phyloP scores from a whole-genome alignment of 2,888 invertebrate genomes.

The Ectemnius cavifrons region DNA sequence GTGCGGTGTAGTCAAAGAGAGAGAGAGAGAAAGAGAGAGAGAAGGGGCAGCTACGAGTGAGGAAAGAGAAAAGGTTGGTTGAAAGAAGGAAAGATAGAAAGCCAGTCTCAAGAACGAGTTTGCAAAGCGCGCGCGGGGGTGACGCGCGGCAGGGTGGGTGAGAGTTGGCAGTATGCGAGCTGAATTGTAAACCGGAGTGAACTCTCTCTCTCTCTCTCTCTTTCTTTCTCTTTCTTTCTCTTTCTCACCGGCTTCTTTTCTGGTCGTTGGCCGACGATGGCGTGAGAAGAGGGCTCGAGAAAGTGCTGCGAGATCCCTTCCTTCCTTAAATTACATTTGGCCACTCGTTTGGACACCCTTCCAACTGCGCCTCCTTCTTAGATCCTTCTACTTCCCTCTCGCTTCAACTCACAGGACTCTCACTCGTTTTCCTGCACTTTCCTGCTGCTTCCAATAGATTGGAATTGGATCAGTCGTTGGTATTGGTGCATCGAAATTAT shows the following conservation, averaged over 20 bases:
- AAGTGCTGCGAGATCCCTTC: conserved; percentile 60
- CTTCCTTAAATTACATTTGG: conserved; percentile 76
- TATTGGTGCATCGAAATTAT: no score
- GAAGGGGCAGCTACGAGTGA: not conserved
- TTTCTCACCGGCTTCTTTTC: conserved; percentile 60
- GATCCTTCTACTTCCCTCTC: conserved; percentile 3
- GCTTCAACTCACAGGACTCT: not conserved
- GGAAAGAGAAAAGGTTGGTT: not conserved
- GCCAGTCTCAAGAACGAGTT: conserved; percentile 4
- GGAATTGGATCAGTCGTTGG: no score
- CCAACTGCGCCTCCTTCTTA: conserved; percentile 23
- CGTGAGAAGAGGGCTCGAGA: conserved; percentile 23
- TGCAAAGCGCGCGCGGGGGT: not conserved
- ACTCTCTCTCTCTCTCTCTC: conserved; percentile 55
- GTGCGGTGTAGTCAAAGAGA: no score
- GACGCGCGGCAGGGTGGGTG: conserved; percentile 27
- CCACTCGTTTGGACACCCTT: conserved; percentile 71
- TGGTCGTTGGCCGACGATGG: conserved; percentile 64
- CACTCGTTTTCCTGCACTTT: conserved; percentile 4
- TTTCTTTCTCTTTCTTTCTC: not conserved
- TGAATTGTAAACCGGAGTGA: conserved; percentile 72
- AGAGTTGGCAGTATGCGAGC: conserved; percentile 66
- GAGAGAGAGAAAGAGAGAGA: not conserved
- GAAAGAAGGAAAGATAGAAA: not conserved
- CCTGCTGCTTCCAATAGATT: conserved; percentile 4